These are phyloP conservation scores for Pseudorasbora parva DNA, from an alignment of 2,113 vertebrate genomes.

Conservation along the genomic window DNA sequence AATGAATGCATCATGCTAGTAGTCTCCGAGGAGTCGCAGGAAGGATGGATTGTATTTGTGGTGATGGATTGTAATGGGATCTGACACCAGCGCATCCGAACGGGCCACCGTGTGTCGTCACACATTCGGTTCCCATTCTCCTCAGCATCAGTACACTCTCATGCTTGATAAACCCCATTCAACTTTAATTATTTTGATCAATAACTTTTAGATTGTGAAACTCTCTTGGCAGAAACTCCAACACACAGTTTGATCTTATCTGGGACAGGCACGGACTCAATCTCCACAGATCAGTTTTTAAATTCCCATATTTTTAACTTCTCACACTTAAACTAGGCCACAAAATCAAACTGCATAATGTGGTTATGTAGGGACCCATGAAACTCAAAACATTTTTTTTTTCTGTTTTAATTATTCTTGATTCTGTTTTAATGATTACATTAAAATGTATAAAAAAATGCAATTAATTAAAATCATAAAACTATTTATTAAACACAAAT, in stretches of 20 bases:
- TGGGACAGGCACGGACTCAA: background rate
- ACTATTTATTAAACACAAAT: too few species aligned
- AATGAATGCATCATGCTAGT: background rate
- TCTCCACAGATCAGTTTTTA: background rate
- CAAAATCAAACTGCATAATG: background rate
- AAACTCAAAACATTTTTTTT: background rate
- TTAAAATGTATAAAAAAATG: too few species aligned
- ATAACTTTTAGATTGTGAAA: background rate
- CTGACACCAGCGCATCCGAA: constrained; percentile 59
- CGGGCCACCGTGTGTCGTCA: too few species aligned
- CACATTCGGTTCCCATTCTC: constrained; percentile 18
- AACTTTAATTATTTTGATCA: background rate
- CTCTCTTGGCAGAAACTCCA: constrained; percentile 6
- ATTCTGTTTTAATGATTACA: too few species aligned
- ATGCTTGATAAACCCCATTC: background rate
- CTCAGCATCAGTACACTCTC: constrained; percentile 12
- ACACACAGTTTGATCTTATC: background rate
- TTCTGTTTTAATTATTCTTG: background rate
- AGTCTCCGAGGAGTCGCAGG: background rate
- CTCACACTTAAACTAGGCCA: background rate
- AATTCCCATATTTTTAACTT: background rate
- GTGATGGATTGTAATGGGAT: constrained; percentile 58
- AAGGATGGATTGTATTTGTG: constrained; percentile 60
- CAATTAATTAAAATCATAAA: too few species aligned
- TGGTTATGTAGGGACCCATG: background rate